Base-by-base conservation (phyloP, 2,797 vertebrate species). In the Hoplostethus atlanticus region DNA sequence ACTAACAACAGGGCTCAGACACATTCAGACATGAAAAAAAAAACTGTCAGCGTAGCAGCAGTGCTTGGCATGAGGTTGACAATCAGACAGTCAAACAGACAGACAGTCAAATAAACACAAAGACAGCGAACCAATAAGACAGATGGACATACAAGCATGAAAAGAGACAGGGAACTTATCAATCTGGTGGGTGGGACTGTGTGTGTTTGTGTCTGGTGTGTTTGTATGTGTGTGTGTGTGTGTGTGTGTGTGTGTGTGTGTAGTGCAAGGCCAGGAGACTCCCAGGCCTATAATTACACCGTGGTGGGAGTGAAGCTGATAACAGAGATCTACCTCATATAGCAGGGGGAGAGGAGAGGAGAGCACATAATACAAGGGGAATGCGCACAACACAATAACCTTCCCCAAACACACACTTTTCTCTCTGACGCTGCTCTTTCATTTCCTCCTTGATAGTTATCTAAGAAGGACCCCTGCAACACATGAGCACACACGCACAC, bases 281-380 rank as follows among this genome's bases (percentile, higher is more conserved):
- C 85, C 80, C 73, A 84, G 75, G 76, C 84, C 80, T 89, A 81
- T 93, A 91, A 94, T 94, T 94, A 93, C 91, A 92, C 77, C 67
- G 68, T 79, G 76, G 86, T 87, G 83, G 90, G 91, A 92, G 89
- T 82, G 80, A 89, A 81, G 88, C 87, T 93, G 91, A 94, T 94
- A 94, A 92, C 86, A 91, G 73, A 89, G 79, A 92, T 79, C 82
- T 85, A 76, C 84, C 66, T 86, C 82, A 79, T 30, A n/a, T 31
- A 36, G 59, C 25, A 52, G 38, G 28, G 42, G 56, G 30, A 9
- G 50, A 47, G 42, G n/a, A 46, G 60, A 34, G 51, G 16, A 42
- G 17, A 60, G 61, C 68, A 59, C 50, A 60, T 60, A 68, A 84
- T 58, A 71, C 60, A 79, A 58, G 68, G 42, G 54, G 58, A 61